Evolutionary conservation across 2,888 invertebrate species (phyloP).

Genomic region (Autographa gamma): DNA sequence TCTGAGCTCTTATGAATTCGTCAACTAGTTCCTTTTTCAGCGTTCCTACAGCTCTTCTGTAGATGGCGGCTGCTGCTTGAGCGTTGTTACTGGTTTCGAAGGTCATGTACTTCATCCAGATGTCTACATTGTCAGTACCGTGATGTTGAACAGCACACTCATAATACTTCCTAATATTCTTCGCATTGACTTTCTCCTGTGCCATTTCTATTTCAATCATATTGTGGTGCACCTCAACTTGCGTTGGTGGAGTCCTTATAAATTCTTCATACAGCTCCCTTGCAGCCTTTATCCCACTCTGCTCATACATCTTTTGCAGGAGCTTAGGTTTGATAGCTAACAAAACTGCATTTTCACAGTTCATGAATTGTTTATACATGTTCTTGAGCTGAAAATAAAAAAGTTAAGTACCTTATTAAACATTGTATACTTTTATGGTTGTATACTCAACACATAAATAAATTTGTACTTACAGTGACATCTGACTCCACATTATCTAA

Average conservation of each 20-base stretch:
- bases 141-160: slow-evolving; percentile 91
- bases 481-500: slow-evolving; percentile 75
- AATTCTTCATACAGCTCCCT: slow-evolving; percentile 90
- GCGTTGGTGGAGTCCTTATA: slow-evolving; percentile 89
- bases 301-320: slow-evolving; percentile 88
- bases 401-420: neutral
- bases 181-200: slow-evolving; percentile 81
- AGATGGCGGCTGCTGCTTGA: slow-evolving; percentile 87
- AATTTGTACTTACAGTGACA: slow-evolving; percentile 72
- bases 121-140: slow-evolving; percentile 90
- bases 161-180: slow-evolving; percentile 89
- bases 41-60: slow-evolving; percentile 90
- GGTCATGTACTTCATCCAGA: slow-evolving; percentile 93
- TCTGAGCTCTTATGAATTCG: slow-evolving; percentile 87
- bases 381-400: slow-evolving; percentile 76
- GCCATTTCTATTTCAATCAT: slow-evolving; percentile 89
- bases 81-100: slow-evolving; percentile 91
- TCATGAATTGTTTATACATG: slow-evolving; percentile 79
- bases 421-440: neutral
- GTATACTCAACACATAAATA: neutral
- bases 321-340: slow-evolving; percentile 89
- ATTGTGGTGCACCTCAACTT: slow-evolving; percentile 89
- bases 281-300: slow-evolving; percentile 87
- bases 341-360: slow-evolving; percentile 84
- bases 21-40: slow-evolving; percentile 87